Base-by-base conservation (phyloP, 2,113 vertebrate genomes). In the Actenoides hombroni region DNA sequence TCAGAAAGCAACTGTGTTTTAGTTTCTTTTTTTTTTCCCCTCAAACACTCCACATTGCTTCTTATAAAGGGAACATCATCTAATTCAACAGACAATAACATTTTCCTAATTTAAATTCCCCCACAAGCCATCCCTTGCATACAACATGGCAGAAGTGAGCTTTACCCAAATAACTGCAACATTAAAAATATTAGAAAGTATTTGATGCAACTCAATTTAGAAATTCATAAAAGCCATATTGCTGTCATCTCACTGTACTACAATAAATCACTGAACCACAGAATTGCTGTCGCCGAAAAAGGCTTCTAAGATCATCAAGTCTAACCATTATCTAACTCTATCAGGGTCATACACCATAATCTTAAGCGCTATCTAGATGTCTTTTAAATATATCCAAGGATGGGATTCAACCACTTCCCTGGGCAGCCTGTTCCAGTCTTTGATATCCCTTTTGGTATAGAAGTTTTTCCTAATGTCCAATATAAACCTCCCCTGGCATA, bases 21-120 rank as follows among this genome's bases (percentile, higher is more conserved):
- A 19, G 10, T 46, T 83, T 29, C 6, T 48, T 70, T 33, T 59
- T 39, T 46, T 6, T 11, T 11, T 11, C 16, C 54, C 8, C 31
- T 81, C 42, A 63, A 74, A 64, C 13, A 33, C 4, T 54, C 7
- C 8, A 57, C 0, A 0, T 46, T 77, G 23, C 8, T 80, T 31
- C 16, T 59, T 37, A 21, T 9, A 29, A 1, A 37, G 15, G 11
- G 7, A 88, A n/a, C 57, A 64, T 14, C 24, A 90, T 37, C 42
- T 54, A 46, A 16, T 46, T 69, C 54, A 86, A 78, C 5, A 44
- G 31, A 68, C 5, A 4, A 14, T 61, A 64, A 73, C 2, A 1
- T 53, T 82, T 54, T 76, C 28, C 9, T 37, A 42, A 78, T 44
- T 87, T 65, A 81, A 88, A 78, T 29, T 80, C 16, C 16, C 5